These are phyloP conservation scores for Nesometra sesokonis DNA, from an alignment of 35 echinoderm and acorn worm species.

Conservation along the genomic window DNA sequence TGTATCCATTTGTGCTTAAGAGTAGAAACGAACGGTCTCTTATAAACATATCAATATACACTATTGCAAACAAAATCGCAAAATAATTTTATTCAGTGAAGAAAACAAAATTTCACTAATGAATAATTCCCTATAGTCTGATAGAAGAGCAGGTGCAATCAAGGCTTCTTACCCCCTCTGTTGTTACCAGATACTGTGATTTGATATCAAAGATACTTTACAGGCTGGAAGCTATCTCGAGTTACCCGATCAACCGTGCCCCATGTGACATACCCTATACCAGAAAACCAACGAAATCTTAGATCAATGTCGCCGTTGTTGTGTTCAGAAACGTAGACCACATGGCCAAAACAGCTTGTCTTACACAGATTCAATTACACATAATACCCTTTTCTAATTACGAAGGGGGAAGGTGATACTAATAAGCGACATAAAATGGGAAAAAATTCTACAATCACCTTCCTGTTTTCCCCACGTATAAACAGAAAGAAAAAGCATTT, in stretches of 20 bases:
- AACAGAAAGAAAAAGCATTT: background rate
- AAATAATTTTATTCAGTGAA: background rate
- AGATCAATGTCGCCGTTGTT: background rate
- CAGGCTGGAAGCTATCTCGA: background rate
- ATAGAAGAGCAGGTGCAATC: background rate
- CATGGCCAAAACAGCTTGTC: background rate
- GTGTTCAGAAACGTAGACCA: background rate
- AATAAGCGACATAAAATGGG: background rate
- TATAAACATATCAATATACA: too few relatives aligned
- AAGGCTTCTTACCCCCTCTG: background rate
- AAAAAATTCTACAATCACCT: background rate
- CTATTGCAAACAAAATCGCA: too few relatives aligned
- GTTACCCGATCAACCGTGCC: background rate
- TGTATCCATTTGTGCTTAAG: too few relatives aligned
- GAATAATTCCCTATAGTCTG: background rate
- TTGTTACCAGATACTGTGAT: background rate
- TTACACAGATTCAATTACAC: background rate
- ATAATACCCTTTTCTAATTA: conserved; percentile 1
- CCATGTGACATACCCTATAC: background rate
- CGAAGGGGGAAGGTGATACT: background rate
- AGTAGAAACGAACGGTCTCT: too few relatives aligned
- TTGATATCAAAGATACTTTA: background rate
- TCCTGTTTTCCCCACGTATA: background rate
- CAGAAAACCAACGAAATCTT: background rate
- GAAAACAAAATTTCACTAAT: background rate